Base-by-base conservation (phyloP, 92 coral and sea anemone genomes). In the Meandrina meandrites region DNA sequence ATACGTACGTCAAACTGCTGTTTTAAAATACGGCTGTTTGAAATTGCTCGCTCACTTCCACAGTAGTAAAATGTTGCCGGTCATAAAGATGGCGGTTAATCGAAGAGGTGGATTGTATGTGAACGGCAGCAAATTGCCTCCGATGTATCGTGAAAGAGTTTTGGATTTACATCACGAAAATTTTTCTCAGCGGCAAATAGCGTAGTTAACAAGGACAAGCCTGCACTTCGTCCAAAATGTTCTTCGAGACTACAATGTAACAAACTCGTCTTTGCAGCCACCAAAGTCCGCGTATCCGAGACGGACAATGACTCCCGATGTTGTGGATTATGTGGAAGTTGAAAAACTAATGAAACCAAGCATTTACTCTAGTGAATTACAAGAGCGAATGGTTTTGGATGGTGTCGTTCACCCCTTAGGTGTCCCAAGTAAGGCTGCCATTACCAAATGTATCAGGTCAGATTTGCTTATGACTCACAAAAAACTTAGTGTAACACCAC, bases 181-280 rank as follows among this genome's bases (percentile, higher is more conserved):
- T 14, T 2, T 36, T 9, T 72, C 81, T 2, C 78, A 71, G 68
- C 58, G 86, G 18, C 10, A 9, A 19, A 90, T 86, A 9, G 87
- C 90, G 9, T 71, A 47, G 56, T 71, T 85, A 48, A 50, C 70
- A 47, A 22, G 87, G 14, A n/a, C 84, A n/a, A 90, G 92, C 37
- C 75, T 80, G 30, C 84, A 75, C 35, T 90, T 81, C 19, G 90
- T 90, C 1, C 70, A n/a, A n/a, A n/a, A n/a, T n/a, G n/a, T n/a
- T n/a, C n/a, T n/a, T n/a, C n/a, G n/a, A n/a, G n/a, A n/a, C n/a
- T n/a, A n/a, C n/a, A n/a, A n/a, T n/a, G n/a, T n/a, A n/a, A n/a
- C n/a, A n/a, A n/a, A n/a, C n/a, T n/a, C n/a, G n/a, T n/a, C n/a
- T n/a, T n/a, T n/a, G n/a, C n/a, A n/a, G n/a, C n/a, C n/a, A n/a